Base-by-base conservation (phyloP, 2,113 vertebrate genomes). In the Dipodomys spectabilis region DNA sequence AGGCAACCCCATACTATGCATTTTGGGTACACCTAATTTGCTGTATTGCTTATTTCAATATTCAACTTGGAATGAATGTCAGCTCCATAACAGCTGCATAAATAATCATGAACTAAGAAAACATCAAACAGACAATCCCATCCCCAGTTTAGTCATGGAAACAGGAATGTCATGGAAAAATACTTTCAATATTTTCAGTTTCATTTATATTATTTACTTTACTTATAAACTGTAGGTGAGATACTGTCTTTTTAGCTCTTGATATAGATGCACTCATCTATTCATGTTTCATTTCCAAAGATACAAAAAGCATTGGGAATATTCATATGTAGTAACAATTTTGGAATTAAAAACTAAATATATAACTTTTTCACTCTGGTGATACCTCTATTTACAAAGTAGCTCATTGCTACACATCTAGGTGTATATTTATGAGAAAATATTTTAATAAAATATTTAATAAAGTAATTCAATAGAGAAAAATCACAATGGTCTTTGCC, bases 71-170 rank as follows among this genome's bases (percentile, higher is more conserved):
- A 94, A 82, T 19, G 39, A 78, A 62, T 11, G 22, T 68, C 79
- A 94, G 49, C 35, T 57, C 84, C 44, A 23, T 13, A 75, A 71
- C 8, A 93, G 65, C 62, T 81, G 45, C 69, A 71, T 25, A 86
- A 88, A 93, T 87, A 87, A 90, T 53, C 45, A 65, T 7, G 11
- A 85, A 92, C 7, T 57, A 86, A 90, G 81, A 86, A 82, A 91
- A 81, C 53, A 91, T 32, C 82, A 82, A 86, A 82, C 20, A 65
- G 82, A 89, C n/a, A 69, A 60, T 77, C 82, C 28, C 28, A 65
- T 32, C 68, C 64, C 74, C 39, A 75, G 45, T 85, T 86, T 49
- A 64, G n/a, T 83, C 69, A 72, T 49, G 7, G n/a, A 57, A 57
- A 57, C 16, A 57, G 18, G 53, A 18, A 16, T 82, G 62, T 69